phyloP scores from a whole-genome alignment of 2,888 invertebrate genomes.

The Cremastobaeus sp. region DNA sequence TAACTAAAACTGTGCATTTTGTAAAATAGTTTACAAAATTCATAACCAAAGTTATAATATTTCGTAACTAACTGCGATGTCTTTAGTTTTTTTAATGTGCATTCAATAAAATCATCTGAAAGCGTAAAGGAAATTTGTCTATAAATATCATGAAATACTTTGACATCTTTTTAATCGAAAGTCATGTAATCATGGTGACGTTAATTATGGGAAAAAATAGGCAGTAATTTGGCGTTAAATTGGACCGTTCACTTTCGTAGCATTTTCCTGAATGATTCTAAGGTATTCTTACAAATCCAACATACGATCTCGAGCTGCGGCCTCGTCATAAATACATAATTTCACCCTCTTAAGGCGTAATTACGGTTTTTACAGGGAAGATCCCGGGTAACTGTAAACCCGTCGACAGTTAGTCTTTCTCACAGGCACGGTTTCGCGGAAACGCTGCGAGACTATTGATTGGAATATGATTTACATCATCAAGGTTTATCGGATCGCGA shows the following conservation, averaged over 20 bases:
- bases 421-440: slow-evolving; percentile 31
- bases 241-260: neutral
- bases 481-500: slow-evolving; percentile 11
- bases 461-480: slow-evolving; percentile 26
- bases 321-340: slow-evolving; percentile 35
- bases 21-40: too few species aligned
- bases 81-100: too few species aligned
- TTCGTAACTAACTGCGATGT: too few species aligned
- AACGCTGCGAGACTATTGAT: slow-evolving; percentile 19
- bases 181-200: too few species aligned
- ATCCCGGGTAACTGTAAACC: slow-evolving; percentile 39
- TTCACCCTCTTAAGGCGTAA: slow-evolving; percentile 43
- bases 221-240: too few species aligned
- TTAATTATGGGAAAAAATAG: too few species aligned
- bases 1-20: too few species aligned
- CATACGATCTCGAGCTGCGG: slow-evolving; percentile 1
- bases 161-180: too few species aligned
- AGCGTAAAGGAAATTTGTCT: too few species aligned
- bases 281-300: slow-evolving; percentile 10
- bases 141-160: too few species aligned
- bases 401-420: slow-evolving; percentile 44
- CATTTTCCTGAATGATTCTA: neutral
- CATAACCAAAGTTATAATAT: too few species aligned
- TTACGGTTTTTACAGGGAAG: slow-evolving; percentile 44
- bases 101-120: too few species aligned